A percentile compares a stretch with the other conserved stretches of the same genome.
phyloP scores from a whole-genome alignment of 2,888 invertebrate species.

The Furcula furcula region DNA sequence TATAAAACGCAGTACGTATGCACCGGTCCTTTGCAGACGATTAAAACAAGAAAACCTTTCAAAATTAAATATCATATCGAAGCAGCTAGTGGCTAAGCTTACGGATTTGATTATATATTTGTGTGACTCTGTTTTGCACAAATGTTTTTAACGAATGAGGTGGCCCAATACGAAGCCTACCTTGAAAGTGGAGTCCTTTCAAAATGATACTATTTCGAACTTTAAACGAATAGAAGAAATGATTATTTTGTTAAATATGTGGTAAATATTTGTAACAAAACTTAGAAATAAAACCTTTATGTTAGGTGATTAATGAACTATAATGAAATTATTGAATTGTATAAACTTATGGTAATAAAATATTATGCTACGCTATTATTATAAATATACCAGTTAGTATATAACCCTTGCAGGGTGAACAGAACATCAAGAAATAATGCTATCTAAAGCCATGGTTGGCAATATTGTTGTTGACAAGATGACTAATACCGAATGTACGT shows the following conservation, averaged over 20 bases:
- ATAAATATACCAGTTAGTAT: too few species aligned
- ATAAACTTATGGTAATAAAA: too few species aligned
- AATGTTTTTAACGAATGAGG: slow-evolving; percentile 22
- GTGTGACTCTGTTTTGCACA: slow-evolving; percentile 18
- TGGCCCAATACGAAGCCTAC: slow-evolving; percentile 20
- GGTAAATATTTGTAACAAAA: not conserved
- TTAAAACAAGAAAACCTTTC: slow-evolving; percentile 7
- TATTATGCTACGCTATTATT: too few species aligned
- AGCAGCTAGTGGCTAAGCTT: not conserved
- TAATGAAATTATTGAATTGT: too few species aligned
- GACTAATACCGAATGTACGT: too few species aligned
- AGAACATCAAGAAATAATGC: too few species aligned
- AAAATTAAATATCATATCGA: slow-evolving; percentile 1
- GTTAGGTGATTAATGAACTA: not conserved
- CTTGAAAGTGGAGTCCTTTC: slow-evolving; percentile 25
- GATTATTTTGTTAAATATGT: slow-evolving; percentile 6
- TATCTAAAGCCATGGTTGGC: too few species aligned
- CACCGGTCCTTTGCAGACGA: slow-evolving; percentile 1
- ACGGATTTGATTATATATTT: slow-evolving; percentile 12
- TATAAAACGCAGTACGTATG: slow-evolving; percentile 5
- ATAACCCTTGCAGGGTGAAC: too few species aligned
- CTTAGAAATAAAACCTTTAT: not conserved
- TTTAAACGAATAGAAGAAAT: slow-evolving; percentile 7
- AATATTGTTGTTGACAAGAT: too few species aligned
- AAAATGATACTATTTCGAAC: slow-evolving; percentile 17